Base-by-base conservation (phyloP, 2,113 vertebrate species). In the Chrysemys picta region DNA sequence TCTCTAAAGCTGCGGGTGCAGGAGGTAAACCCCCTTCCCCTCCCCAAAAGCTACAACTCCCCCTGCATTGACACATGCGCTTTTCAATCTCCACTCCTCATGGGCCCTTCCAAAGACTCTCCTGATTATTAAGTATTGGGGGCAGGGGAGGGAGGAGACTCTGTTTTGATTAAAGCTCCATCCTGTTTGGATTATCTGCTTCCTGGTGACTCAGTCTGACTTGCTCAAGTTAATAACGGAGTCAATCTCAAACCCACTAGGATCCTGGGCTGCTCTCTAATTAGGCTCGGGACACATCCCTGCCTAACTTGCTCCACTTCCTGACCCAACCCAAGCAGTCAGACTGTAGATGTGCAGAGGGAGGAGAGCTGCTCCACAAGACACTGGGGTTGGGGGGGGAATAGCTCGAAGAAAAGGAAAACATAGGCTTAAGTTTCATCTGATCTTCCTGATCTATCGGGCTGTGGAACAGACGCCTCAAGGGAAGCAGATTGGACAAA, bases 121-220 rank as follows among this genome's bases (percentile, higher is more conserved):
- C 14, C 65, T 38, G n/a, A 72, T 72, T 22, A 21, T n/a, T 35
- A 72, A 38, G 8, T 21, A 72, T 10, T 10, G 59, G 29, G 27
- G 59, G 35, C 31, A 35, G 16, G 16, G 31, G 31, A 27, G 29
- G 6, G 7, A 72, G 65, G 4, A 4, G 8, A 38, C 52, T 8
- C 19, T 52, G 45, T 79, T 90, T 35, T 91, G 19, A 92, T 72
- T 79, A 90, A 95, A 89, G 93, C 57, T 25, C 88, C 75, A 91
- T 53, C 85, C 50, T 69, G 52, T 82, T 85, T 81, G 47, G 54
- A 84, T 82, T 78, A 89, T 88, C 50, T 1, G 80, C 72, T 93
- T 93, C 88, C 50, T 65, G 80, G 82, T 89, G 75, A 80, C 38
- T 88, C 49, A 21, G n/a, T 80, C 69, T 59, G 80, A 13, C 54